Base-by-base conservation (phyloP, 2,113 vertebrate genomes). In the Tylochromis polylepis region DNA sequence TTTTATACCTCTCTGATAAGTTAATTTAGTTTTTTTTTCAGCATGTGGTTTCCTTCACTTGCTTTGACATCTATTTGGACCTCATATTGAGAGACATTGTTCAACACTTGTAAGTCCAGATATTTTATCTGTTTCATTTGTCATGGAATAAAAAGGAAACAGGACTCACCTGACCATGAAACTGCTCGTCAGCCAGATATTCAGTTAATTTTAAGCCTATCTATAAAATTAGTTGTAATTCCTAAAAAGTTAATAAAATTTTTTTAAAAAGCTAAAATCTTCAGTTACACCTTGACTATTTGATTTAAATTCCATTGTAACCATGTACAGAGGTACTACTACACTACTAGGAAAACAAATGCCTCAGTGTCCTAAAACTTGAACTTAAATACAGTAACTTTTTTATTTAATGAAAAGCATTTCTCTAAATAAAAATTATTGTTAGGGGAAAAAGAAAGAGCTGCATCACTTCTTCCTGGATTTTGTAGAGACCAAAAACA, bases 81-180 rank as follows among this genome's bases (percentile, higher is more conserved):
- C 0, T 43, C 0, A 70, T 70, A 70, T 70, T 70, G 36, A 70
- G 36, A 70, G 62, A 38, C 2, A 1, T 38, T 38, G 62, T 70
- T 70, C 36, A 70, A 70, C 65, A 70, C 65, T 43, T 70, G 41
- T 3, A 43, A 12, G 10, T 12, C 41, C 41, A 43, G 10, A 43
- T 43, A 12, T 43, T 43, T 43, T 43, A 43, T 43, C 41, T 43
- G 11, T 11, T 43, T 11, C 11, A 12, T 43, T 43, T 43, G 10
- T 5, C 41, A 43, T 43, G 41, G 11, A 43, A 43, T 11, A 43
- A 43, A 11, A 12, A 43, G 3, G 4, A 11, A 70, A 43, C 36
- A 70, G 36, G 36, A 22, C 62, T 67, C 41, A 70, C 62, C n/a
- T 24, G 62, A 41, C n/a, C n/a, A 70, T 24, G n/a, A 70, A 70